Evolutionary conservation across 1,140 invertebrate genomes (phyloP).

Genomic region (Copidosoma floridanum): DNA sequence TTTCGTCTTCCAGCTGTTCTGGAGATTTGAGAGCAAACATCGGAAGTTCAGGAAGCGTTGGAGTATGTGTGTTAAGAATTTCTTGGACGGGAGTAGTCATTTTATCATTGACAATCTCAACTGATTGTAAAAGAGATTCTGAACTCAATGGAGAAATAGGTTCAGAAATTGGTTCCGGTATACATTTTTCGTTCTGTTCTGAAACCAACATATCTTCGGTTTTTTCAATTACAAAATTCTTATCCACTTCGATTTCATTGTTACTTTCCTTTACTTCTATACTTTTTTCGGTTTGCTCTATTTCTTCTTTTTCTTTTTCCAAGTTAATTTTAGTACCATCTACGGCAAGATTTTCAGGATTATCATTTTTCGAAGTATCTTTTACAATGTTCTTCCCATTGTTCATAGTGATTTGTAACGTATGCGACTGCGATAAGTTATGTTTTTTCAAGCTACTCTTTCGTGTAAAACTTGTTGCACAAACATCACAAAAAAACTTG

Average conservation of each 20-base stretch:
- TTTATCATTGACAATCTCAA: too few relatives aligned
- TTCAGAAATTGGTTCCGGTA: neutral
- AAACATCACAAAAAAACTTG: conserved; percentile 51
- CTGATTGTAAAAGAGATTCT: too few relatives aligned
- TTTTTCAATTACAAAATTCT: neutral
- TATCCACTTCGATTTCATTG: neutral
- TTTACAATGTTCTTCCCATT: conserved; percentile 2
- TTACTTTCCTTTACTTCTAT: neutral
- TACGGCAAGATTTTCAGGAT: neutral
- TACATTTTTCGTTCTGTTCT: neutral
- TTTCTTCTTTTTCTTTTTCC: conserved; percentile 1
- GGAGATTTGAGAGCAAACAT: conserved; percentile 6
- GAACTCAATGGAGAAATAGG: too few relatives aligned
- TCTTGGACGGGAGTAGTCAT: too few relatives aligned
- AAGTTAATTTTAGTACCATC: too few relatives aligned
- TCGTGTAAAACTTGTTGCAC: conserved; percentile 50
- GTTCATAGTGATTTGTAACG: conserved; percentile 35
- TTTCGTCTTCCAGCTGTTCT: conserved; percentile 45
- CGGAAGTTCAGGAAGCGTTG: neutral
- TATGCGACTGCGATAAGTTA: conserved; percentile 50
- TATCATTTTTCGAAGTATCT: too few relatives aligned
- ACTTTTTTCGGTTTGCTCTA: conserved; percentile 6
- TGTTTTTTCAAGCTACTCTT: conserved; percentile 54
- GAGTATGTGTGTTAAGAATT: neutral
- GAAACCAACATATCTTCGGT: too few relatives aligned